These are phyloP conservation scores for Dicentrarchus labrax DNA, from an alignment of 2,113 vertebrate genomes.

Conservation along the genomic window DNA sequence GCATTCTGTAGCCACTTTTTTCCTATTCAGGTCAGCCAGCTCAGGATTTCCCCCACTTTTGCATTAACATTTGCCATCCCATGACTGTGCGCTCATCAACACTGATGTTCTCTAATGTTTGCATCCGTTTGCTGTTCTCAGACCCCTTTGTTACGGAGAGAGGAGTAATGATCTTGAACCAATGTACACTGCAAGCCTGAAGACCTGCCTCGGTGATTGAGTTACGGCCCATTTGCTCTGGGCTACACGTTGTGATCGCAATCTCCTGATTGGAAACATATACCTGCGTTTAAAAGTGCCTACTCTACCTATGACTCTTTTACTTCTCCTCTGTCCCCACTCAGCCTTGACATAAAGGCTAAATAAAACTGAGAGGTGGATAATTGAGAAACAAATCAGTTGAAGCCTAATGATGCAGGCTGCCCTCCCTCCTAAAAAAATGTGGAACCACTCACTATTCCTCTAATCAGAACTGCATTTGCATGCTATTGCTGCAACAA, in stretches of 20 bases:
- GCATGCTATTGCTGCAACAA: slow-evolving; percentile 1
- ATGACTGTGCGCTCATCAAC: slow-evolving; percentile 39
- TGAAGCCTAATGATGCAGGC: slow-evolving; percentile 2
- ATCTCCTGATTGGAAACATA: slow-evolving; percentile 75
- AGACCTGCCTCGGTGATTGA: slow-evolving; percentile 67
- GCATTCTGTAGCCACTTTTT: slow-evolving; percentile 45
- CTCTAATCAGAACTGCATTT: slow-evolving; percentile 8
- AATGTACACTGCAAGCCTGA: slow-evolving; percentile 19
- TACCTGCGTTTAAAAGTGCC: slow-evolving; percentile 50
- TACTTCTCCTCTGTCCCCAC: not conserved
- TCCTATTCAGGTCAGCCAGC: slow-evolving; percentile 48
- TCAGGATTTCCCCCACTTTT: slow-evolving; percentile 58
- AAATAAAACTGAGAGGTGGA: slow-evolving; percentile 36
- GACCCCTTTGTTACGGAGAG: slow-evolving; percentile 47
- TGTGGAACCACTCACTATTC: slow-evolving; percentile 26
- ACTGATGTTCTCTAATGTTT: slow-evolving; percentile 43
- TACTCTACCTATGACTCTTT: slow-evolving; percentile 15
- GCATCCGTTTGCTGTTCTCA: slow-evolving; percentile 23
- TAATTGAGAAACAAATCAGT: slow-evolving; percentile 45
- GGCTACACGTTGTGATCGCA: slow-evolving; percentile 65
- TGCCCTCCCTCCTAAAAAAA: slow-evolving; percentile 17
- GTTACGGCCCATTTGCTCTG: slow-evolving; percentile 70
- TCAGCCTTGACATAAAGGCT: not conserved
- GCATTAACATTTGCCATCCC: slow-evolving; percentile 44
- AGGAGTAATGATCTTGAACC: slow-evolving; percentile 73